These are phyloP conservation scores for Cetoscarus ocellatus DNA, from an alignment of 2,797 vertebrate genomes.

Conservation along the genomic window DNA sequence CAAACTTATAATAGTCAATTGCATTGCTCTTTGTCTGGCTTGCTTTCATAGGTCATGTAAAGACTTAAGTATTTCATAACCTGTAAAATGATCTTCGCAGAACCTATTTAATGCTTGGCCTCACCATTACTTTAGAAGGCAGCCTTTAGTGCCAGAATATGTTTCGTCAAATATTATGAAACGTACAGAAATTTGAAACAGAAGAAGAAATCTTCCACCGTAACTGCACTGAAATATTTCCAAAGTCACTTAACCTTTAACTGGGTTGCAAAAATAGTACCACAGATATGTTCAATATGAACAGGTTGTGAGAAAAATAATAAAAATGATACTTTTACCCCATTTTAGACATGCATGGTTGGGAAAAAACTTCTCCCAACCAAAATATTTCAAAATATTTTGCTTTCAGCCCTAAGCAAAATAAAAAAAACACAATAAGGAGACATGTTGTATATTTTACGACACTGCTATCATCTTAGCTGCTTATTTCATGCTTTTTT, in stretches of 20 bases:
- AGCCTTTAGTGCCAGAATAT: background rate
- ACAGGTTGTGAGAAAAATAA: conserved; percentile 17
- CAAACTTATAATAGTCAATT: no score
- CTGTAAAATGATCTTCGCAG: no score
- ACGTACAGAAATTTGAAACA: conserved; percentile 4
- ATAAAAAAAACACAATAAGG: background rate
- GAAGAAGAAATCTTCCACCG: conserved; percentile 5
- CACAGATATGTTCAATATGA: conserved; percentile 38
- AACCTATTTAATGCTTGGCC: no score
- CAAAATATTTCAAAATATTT: background rate
- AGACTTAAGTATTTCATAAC: no score
- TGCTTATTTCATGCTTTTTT: conserved; percentile 8
- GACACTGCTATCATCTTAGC: background rate
- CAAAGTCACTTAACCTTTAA: conserved; percentile 12
- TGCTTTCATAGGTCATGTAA: no score
- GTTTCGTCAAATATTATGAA: background rate
- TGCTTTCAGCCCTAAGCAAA: background rate
- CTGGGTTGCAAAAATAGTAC: conserved; percentile 19
- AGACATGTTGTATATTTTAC: background rate
- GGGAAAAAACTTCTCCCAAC: background rate
- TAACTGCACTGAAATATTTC: conserved; percentile 9
- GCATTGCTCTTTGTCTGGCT: no score
- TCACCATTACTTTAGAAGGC: background rate
- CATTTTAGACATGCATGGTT: background rate
- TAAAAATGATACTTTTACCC: conserved; percentile 23